A percentile compares a stretch with the other conserved stretches of the same genome.
phyloP scores from a whole-genome alignment of 2,888 invertebrate genomes.

The Euplagia quadripunctaria region DNA sequence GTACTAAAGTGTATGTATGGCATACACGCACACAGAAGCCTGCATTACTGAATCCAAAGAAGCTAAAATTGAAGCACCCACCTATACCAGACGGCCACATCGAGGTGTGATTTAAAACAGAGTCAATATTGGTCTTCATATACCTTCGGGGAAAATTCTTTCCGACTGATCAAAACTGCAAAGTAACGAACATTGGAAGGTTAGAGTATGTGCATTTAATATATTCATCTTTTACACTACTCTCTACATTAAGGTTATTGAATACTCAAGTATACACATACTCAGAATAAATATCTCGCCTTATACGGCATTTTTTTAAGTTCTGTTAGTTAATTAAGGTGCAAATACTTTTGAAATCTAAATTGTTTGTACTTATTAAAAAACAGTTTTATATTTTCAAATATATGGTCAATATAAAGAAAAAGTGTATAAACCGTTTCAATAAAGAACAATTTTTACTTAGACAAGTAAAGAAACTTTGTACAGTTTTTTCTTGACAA shows the following conservation, averaged over 20 bases:
- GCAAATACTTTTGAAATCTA: neutral
- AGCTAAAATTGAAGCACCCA: slow-evolving; percentile 87
- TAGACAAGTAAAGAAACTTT: neutral
- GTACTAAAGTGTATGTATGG: slow-evolving; percentile 99
- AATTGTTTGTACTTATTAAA: neutral
- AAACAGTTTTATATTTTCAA: neutral
- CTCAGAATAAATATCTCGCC: slow-evolving; percentile 20
- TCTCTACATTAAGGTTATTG: slow-evolving; percentile 28
- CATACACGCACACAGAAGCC: slow-evolving; percentile 98
- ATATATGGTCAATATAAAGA: neutral
- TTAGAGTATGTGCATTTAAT: slow-evolving; percentile 29
- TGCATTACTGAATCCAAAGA: slow-evolving; percentile 90
- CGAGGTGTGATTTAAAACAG: slow-evolving; percentile 70
- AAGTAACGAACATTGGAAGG: slow-evolving; percentile 30
- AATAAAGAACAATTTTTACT: neutral
- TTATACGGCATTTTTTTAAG: neutral
- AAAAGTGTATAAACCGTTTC: neutral
- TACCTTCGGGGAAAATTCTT: slow-evolving; percentile 20
- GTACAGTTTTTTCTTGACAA: neutral
- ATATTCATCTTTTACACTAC: slow-evolving; percentile 33
- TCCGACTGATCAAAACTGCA: slow-evolving; percentile 31
- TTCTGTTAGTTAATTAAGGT: neutral
- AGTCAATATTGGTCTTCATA: slow-evolving; percentile 39
- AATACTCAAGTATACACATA: slow-evolving; percentile 46
- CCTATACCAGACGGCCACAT: slow-evolving; percentile 76